These are phyloP conservation scores for Pollenia amentaria DNA, from an alignment of 2,888 invertebrate genomes.

Conservation along the genomic window DNA sequence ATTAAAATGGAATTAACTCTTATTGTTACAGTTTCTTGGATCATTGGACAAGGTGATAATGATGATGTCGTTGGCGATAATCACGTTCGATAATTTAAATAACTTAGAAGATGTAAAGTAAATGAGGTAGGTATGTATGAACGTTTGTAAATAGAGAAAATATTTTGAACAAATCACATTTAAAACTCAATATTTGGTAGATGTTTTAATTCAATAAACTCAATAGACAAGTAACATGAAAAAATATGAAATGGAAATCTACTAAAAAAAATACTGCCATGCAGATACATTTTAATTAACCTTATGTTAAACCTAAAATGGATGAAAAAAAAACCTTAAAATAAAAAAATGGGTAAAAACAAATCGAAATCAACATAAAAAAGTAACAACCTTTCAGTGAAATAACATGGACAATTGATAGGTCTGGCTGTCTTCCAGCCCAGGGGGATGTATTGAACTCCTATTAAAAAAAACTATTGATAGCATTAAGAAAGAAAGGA, in stretches of 20 bases:
- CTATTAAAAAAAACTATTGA: not conserved
- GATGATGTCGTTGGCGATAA: not conserved
- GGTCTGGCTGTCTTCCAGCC: constrained; percentile 10
- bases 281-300: constrained; percentile 64
- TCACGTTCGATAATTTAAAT: constrained; percentile 13
- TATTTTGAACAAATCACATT: constrained; percentile 7
- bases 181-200: not conserved
- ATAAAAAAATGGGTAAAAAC: not conserved
- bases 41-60: constrained; percentile 14
- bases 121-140: too few relatives aligned
- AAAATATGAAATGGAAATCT: constrained; percentile 10
- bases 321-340: constrained; percentile 7
- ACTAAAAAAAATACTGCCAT: not conserved
- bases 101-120: not conserved
- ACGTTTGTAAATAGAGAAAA: not conserved
- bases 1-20: constrained; percentile 47
- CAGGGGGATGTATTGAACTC: not conserved
- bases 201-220: constrained; percentile 23
- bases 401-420: constrained; percentile 52
- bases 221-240: constrained; percentile 9
- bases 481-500: not conserved
- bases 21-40: constrained; percentile 36
- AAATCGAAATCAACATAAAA: constrained; percentile 30
- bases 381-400: not conserved
- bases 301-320: constrained; percentile 55